Evolutionary conservation across 2,888 invertebrate species (phyloP).

Genomic region (Dione vanillae): DNA sequence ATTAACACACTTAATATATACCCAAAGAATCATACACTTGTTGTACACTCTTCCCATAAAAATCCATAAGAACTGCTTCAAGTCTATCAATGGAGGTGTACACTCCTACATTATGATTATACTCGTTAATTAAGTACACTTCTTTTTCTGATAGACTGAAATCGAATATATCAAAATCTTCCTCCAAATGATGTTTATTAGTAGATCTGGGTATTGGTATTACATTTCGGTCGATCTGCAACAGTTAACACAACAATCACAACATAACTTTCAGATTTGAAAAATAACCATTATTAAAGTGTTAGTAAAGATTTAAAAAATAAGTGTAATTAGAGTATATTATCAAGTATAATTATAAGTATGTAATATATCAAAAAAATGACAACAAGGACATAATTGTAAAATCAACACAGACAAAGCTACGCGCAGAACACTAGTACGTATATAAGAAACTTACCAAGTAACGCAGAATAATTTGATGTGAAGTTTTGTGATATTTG

Average conservation of each 20-base stretch:
- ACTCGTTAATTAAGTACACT: no score
- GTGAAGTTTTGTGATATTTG: constrained; percentile 22
- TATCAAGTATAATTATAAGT: no score
- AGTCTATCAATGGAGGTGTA: constrained; percentile 39
- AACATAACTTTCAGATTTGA: no score
- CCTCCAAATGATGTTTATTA: constrained; percentile 75
- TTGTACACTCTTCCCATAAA: background rate
- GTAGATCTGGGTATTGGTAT: constrained; percentile 86
- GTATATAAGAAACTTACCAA: constrained; percentile 79
- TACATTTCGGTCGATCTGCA: no score
- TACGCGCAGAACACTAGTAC: no score
- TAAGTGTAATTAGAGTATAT: no score
- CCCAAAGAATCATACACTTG: background rate
- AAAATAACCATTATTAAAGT: no score
- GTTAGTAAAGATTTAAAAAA: no score
- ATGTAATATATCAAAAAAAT: no score
- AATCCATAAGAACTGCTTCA: background rate
- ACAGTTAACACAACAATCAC: no score
- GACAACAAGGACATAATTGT: no score
- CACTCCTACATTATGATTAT: constrained; percentile 63
- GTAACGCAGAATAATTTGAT: constrained; percentile 75
- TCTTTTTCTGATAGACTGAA: constrained; percentile 81
- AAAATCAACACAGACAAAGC: no score
- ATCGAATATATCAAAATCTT: constrained; percentile 85
- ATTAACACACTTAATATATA: background rate